A percentile compares a stretch with the other conserved stretches of the same genome.
These are phyloP conservation scores for Mola mola DNA, from an alignment of 2,113 vertebrate genomes.

Conservation along the genomic window DNA sequence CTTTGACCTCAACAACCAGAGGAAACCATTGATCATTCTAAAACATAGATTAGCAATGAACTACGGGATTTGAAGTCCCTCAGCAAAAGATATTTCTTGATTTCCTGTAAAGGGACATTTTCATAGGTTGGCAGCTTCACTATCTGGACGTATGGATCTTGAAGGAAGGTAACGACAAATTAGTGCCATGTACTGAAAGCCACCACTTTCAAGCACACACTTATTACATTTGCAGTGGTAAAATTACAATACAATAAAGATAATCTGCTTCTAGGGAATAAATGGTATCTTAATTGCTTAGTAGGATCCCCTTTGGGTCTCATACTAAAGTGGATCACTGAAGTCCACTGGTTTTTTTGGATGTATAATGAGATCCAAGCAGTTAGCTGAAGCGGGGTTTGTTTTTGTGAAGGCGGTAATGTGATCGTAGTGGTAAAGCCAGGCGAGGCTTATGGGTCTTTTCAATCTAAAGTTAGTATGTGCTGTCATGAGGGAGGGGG, in stretches of 20 bases:
- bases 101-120: not conserved
- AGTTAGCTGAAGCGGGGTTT: constrained; percentile 34
- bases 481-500: constrained; percentile 53
- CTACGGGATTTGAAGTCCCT: constrained; percentile 54
- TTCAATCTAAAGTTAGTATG: constrained; percentile 64
- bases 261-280: constrained; percentile 46
- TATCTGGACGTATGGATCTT: constrained; percentile 30
- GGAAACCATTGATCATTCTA: constrained; percentile 43
- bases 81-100: constrained; percentile 2
- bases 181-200: constrained; percentile 35
- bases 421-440: constrained; percentile 57
- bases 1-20: constrained; percentile 50
- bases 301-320: constrained; percentile 39
- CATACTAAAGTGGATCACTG: constrained; percentile 53
- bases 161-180: constrained; percentile 32
- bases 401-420: constrained; percentile 64
- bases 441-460: constrained; percentile 58
- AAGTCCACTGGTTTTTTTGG: constrained; percentile 34
- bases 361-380: constrained; percentile 61
- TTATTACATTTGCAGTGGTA: constrained; percentile 53
- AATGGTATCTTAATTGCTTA: constrained; percentile 65
- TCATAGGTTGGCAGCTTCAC: constrained; percentile 1
- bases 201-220: constrained; percentile 13
- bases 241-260: constrained; percentile 53
- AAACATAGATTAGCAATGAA: constrained; percentile 47